A percentile compares a stretch with the other conserved stretches of the same genome.
Evolutionary conservation across 2,113 vertebrate genomes (phyloP).

Genomic region (Petroica traversi): DNA sequence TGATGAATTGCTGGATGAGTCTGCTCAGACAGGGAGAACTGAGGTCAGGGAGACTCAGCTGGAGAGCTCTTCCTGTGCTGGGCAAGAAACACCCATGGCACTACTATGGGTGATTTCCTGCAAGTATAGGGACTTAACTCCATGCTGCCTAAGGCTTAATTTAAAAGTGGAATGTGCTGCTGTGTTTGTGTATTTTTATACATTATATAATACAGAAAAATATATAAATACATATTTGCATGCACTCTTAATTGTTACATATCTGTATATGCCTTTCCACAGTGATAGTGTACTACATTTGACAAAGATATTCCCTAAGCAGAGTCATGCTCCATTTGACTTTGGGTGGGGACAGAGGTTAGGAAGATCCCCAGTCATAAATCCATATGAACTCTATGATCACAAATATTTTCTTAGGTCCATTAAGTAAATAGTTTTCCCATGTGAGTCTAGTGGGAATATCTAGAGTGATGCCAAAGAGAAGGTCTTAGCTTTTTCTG

Average conservation of each 20-base stretch:
- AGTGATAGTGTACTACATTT: neutral
- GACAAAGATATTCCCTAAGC: neutral
- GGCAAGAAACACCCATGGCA: fast-evolving
- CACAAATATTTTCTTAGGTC: neutral
- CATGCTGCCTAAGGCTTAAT: neutral
- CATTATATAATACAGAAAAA: fast-evolving
- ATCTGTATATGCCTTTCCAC: neutral
- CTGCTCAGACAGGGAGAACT: neutral
- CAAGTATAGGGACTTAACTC: fast-evolving
- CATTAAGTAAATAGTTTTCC: fast-evolving
- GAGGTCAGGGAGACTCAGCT: fast-evolving
- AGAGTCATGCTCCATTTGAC: neutral
- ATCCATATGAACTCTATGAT: neutral
- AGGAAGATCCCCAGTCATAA: neutral
- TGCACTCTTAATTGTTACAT: neutral
- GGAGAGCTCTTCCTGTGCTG: neutral
- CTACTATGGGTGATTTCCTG: fast-evolving
- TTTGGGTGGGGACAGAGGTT: neutral
- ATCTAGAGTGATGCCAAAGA: neutral
- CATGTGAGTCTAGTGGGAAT: neutral
- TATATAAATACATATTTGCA: neutral
- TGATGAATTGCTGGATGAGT: neutral
- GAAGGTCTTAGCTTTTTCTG: neutral
- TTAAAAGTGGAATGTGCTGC: neutral
- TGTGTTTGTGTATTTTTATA: neutral